These are phyloP conservation scores for Thymelicus lineola DNA, from an alignment of 2,888 invertebrate species.

Conservation along the genomic window DNA sequence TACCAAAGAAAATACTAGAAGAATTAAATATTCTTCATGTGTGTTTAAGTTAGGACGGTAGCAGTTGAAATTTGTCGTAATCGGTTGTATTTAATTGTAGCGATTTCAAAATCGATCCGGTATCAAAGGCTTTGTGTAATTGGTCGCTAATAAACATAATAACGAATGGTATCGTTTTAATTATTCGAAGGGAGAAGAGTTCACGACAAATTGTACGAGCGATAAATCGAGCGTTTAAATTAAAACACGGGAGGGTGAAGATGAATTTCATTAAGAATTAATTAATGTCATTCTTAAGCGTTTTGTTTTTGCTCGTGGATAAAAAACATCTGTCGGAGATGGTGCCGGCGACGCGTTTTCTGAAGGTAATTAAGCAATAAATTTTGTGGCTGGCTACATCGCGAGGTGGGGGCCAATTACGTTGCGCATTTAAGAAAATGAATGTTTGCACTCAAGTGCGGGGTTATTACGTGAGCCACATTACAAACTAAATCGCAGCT, in stretches of 20 bases:
- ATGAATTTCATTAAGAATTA: constrained; percentile 86
- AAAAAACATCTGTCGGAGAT: constrained; percentile 82
- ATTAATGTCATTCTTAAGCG: constrained; percentile 85
- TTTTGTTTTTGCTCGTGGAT: constrained; percentile 82
- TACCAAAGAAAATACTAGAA: constrained; percentile 75
- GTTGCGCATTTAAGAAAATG: constrained; percentile 78
- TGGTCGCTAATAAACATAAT: constrained; percentile 77
- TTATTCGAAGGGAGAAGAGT: constrained; percentile 51
- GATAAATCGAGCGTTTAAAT: constrained; percentile 83
- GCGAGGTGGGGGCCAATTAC: constrained; percentile 82
- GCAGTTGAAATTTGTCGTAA: not conserved
- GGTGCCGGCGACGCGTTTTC: constrained; percentile 77
- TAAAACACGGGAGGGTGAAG: constrained; percentile 83
- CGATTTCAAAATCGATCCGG: constrained; percentile 41
- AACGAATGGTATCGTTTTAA: constrained; percentile 58
- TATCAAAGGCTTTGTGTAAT: constrained; percentile 57
- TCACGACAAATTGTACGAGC: constrained; percentile 82
- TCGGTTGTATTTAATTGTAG: constrained; percentile 9
- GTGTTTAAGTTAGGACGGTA: not conserved
- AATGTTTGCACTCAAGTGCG: constrained; percentile 67
- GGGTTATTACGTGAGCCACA: constrained; percentile 48
- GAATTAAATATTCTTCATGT: constrained; percentile 30
- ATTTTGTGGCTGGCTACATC: constrained; percentile 81
- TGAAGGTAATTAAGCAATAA: constrained; percentile 86
- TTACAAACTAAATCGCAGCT: constrained; percentile 20